These are phyloP conservation scores for Cathartes aura DNA, from an alignment of 2,113 vertebrate genomes.

Conservation along the genomic window DNA sequence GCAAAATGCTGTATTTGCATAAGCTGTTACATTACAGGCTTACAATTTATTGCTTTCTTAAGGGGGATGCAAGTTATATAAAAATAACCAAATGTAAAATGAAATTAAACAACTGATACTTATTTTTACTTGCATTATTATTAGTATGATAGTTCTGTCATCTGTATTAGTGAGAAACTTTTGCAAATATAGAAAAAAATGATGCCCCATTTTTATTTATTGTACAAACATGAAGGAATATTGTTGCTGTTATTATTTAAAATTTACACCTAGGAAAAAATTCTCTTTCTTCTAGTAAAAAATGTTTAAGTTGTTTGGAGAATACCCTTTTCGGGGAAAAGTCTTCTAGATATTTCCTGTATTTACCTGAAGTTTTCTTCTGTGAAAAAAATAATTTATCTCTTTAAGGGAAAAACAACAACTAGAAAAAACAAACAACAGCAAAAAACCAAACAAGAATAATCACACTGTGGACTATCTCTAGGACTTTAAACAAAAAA, in stretches of 20 bases:
- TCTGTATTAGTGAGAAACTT: neutral
- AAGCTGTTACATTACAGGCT: neutral
- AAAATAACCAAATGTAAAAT: neutral
- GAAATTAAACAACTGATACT: neutral
- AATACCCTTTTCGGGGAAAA: rapidly evolving
- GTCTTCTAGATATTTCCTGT: neutral
- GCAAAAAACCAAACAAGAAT: neutral
- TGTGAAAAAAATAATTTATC: neutral
- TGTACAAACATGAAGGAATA: neutral
- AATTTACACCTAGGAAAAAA: neutral
- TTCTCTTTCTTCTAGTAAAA: neutral
- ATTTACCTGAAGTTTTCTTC: neutral
- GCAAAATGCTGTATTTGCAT: slow-evolving; percentile 21
- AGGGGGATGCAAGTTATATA: neutral
- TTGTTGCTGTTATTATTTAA: neutral
- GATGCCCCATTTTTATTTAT: neutral
- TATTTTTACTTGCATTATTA: neutral
- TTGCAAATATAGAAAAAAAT: neutral
- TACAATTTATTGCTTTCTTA: neutral
- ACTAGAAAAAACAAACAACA: neutral
- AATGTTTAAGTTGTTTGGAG: neutral
- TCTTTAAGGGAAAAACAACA: neutral
- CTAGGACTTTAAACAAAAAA: neutral
- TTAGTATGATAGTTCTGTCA: neutral
- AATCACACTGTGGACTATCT: neutral